These are phyloP conservation scores for Drosophila novamexicana DNA, from an alignment of 1,140 invertebrate species.

Conservation along the genomic window DNA sequence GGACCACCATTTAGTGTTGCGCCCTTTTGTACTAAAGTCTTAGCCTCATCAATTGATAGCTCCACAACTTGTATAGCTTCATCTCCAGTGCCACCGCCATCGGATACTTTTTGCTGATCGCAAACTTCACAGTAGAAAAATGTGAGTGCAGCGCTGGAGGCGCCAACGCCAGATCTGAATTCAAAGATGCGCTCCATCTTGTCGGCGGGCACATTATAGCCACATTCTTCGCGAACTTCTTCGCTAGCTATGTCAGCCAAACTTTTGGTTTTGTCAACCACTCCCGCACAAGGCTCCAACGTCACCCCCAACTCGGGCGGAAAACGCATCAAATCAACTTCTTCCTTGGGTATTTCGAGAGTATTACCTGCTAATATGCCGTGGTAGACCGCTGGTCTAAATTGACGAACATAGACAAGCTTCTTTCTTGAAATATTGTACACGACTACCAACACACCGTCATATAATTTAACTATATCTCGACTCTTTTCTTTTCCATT, in stretches of 20 bases:
- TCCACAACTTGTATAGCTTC: constrained; percentile 98
- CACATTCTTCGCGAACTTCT: constrained; percentile 97
- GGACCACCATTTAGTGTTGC: constrained; percentile 89
- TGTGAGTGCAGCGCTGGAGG: constrained; percentile 89
- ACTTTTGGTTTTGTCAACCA: constrained; percentile 93
- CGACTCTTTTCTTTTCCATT: constrained; percentile 87
- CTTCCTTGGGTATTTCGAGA: constrained; percentile 85
- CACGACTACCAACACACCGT: constrained; percentile 92
- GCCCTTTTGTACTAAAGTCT: constrained; percentile 88
- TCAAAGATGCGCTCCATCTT: constrained; percentile 88
- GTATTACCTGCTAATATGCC: constrained; percentile 72
- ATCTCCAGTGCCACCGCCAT: constrained; percentile 93
- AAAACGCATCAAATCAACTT: constrained; percentile 89
- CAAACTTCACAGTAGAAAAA: constrained; percentile 96
- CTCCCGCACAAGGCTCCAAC: constrained; percentile 96
- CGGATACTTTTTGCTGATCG: constrained; percentile 86
- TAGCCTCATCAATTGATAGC: constrained; percentile 90
- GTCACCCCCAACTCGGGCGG: constrained; percentile 91
- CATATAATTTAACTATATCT: constrained; percentile 88
- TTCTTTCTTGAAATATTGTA: constrained; percentile 91
- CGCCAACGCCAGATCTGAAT: constrained; percentile 89
- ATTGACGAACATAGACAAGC: constrained; percentile 95
- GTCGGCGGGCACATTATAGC: constrained; percentile 92
- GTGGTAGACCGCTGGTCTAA: constrained; percentile 93
- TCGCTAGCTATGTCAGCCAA: constrained; percentile 92